These are phyloP conservation scores for Troides aeacus DNA, from an alignment of 2,888 invertebrate species.

Conservation along the genomic window DNA sequence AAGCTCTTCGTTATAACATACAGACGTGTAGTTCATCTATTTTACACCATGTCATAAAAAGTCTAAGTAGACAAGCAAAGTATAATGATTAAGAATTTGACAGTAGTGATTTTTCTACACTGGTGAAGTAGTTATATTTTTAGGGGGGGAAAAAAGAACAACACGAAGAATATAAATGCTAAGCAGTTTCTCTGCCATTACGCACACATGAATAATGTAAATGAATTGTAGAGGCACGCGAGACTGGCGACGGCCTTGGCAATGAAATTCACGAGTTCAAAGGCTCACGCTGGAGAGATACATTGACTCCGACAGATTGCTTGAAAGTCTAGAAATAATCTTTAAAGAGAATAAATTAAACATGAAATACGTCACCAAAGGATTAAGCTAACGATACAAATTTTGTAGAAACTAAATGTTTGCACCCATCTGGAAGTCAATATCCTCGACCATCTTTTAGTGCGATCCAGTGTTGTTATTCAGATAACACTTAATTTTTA, in stretches of 20 bases:
- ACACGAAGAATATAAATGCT: slow-evolving; percentile 12
- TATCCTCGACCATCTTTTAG: too few species aligned
- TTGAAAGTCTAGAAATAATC: background rate
- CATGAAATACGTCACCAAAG: background rate
- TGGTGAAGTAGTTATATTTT: slow-evolving; percentile 9
- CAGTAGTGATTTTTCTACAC: background rate
- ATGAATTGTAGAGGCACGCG: slow-evolving; percentile 34
- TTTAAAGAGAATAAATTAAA: background rate
- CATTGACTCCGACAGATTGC: too few species aligned
- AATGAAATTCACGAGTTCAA: slow-evolving; percentile 53
- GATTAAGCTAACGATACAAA: too few species aligned
- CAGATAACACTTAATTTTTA: too few species aligned
- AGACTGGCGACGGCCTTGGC: slow-evolving; percentile 45
- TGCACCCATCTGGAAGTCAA: too few species aligned
- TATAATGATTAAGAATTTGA: background rate
- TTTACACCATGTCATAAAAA: too few species aligned
- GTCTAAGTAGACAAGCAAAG: background rate
- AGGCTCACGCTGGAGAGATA: slow-evolving; percentile 43
- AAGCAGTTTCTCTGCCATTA: slow-evolving; percentile 18
- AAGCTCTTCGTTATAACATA: too few species aligned
- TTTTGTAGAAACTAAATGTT: too few species aligned
- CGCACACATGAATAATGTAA: slow-evolving; percentile 33
- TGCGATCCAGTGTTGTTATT: too few species aligned
- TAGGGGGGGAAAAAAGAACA: background rate
- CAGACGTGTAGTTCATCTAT: too few species aligned